Evolutionary conservation across 2,888 invertebrate species (phyloP).

Genomic region (Eristalis tenax): DNA sequence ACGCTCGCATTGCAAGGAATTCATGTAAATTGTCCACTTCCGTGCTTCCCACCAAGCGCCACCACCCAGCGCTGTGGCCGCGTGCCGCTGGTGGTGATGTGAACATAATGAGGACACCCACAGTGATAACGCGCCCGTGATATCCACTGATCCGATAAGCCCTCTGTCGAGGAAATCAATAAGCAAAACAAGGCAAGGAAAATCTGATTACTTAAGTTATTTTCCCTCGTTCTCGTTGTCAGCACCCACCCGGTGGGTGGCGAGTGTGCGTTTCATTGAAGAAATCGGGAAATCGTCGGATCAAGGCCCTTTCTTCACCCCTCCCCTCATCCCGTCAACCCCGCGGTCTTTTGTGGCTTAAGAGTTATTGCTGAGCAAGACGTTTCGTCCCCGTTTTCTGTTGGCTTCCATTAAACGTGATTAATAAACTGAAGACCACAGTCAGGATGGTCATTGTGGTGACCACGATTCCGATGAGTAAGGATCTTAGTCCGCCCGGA

Average conservation of each 20-base stretch:
- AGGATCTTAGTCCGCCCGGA: background rate
- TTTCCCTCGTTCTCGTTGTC: background rate
- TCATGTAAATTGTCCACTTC: background rate
- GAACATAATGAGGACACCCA: conserved; percentile 32
- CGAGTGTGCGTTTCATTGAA: background rate
- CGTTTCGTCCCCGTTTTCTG: background rate
- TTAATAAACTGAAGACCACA: conserved; percentile 30
- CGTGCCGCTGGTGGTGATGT: conserved; percentile 3
- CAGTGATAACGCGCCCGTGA: conserved; percentile 19
- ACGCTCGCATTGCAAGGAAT: background rate
- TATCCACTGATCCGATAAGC: conserved; percentile 26
- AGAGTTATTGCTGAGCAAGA: conserved; percentile 50
- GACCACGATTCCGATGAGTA: conserved; percentile 41
- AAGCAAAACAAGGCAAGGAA: conserved; percentile 22
- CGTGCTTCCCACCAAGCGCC: background rate
- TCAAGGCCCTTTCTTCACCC: background rate
- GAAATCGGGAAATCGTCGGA: conserved; percentile 13
- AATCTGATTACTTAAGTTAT: conserved; percentile 47
- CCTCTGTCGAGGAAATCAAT: conserved; percentile 16
- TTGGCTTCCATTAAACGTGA: conserved; percentile 28
- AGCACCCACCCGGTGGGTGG: background rate
- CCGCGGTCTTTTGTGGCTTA: conserved; percentile 4
- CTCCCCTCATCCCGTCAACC: background rate
- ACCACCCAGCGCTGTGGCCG: background rate
- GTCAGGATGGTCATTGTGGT: conserved; percentile 26